Base-by-base conservation (phyloP, 2,113 vertebrate species). In the Dasypus novemcinctus region DNA sequence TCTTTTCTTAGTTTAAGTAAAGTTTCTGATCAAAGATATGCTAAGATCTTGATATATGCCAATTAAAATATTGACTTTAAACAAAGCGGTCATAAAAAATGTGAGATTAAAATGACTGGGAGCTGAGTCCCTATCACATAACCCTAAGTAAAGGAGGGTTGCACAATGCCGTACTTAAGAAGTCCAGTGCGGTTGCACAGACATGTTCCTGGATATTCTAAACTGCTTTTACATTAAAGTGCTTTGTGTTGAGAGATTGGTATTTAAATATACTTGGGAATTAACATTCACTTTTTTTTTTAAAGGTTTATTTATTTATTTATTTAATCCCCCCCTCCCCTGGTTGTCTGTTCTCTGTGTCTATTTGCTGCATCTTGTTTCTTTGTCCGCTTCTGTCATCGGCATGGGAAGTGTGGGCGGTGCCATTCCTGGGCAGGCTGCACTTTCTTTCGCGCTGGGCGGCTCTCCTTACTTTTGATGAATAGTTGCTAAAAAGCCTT, bases 51-150 rank as follows among this genome's bases (percentile, higher is more conserved):
- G 93, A 96, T 93, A 97, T 57, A 86, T 93, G 81, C 97, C 94
- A 97, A 94, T 97, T 93, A 96, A 96, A 97, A 96, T 97, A 96
- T 97, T 97, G 97, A 98, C 96, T 95, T 96, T 96, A 97, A 97
- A 93, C 93, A 96, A 94, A 94, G 6, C 46, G 82, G 90, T 95
- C 96, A 97, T 97, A 97, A 98, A 97, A 96, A 97, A 96, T 79
- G 84, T 90, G 72, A 96, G 91, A 97, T 97, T 95, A 93, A 97
- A 96, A 92, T 93, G 93, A 96, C 91, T 94, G 59, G 46, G 41
- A 68, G 23, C 68, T 31, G 57, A 91, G 91, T 92, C n/a, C 89
- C 97, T 98, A 97, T 98, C 97, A 71, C 57, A 23, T 31, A 91
- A 80, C 59, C 63, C 78, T 93, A 85, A 97, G 94, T 96, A 93